phyloP scores from a whole-genome alignment of 64 coral and sea anemone genomes.

The Trachythela sp. region DNA sequence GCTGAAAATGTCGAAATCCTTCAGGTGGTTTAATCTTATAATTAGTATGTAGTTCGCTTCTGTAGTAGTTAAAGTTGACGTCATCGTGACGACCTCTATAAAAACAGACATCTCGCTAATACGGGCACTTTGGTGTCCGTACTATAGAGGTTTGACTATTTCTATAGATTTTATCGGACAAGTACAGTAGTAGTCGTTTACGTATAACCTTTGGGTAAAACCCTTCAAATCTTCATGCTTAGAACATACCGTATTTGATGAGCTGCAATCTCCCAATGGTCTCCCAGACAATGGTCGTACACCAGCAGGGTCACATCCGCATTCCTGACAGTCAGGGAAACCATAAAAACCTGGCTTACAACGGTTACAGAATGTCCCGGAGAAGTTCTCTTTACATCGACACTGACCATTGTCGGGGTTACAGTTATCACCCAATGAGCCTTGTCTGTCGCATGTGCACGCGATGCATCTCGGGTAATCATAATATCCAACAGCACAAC shows the following conservation, averaged over 20 bases:
- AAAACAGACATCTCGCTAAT: no score
- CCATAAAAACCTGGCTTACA: slow-evolving; percentile 75
- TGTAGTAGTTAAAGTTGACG: no score
- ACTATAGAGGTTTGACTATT: no score
- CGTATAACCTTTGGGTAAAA: no score
- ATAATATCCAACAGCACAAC: slow-evolving; percentile 73
- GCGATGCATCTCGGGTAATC: slow-evolving; percentile 71
- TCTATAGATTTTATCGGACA: no score
- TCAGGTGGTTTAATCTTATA: no score
- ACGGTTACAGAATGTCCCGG: slow-evolving; percentile 75
- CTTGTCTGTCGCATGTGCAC: slow-evolving; percentile 65
- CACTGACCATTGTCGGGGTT: slow-evolving; percentile 67
- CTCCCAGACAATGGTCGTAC: slow-evolving; percentile 65
- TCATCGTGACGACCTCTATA: no score
- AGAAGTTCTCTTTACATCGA: slow-evolving; percentile 62
- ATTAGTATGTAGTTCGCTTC: no score
- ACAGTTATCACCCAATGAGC: slow-evolving; percentile 59
- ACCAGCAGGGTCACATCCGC: slow-evolving; percentile 76
- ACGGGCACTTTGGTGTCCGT: no score
- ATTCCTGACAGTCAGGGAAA: slow-evolving; percentile 75
- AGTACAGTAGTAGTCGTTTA: no score
- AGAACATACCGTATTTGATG: slow-evolving; percentile 68
- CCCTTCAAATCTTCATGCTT: no score
- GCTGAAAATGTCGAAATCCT: no score
- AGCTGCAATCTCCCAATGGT: slow-evolving; percentile 75